Percentiles rank a stretch among this genome's conserved stretches.
Conservation (phyloP, 2,797 vertebrate genomes). For the Leptodactylus fallax region DNA sequence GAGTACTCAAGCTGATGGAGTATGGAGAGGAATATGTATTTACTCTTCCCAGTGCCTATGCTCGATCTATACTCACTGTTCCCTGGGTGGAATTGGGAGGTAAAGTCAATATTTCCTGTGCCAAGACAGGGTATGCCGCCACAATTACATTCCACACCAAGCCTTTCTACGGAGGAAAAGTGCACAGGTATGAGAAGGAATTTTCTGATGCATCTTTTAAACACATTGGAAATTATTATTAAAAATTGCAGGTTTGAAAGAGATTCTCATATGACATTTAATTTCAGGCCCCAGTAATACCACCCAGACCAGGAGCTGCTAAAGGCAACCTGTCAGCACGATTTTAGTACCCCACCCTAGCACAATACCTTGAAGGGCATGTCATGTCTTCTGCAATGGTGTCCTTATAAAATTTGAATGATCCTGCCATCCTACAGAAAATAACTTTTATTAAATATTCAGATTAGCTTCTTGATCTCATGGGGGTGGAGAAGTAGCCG, state of each 20-base stretch:
- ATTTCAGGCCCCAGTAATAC: too few relatives aligned
- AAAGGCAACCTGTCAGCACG: too few relatives aligned
- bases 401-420: too few relatives aligned
- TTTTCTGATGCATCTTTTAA: not conserved
- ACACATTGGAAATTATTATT: not conserved
- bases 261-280: not conserved
- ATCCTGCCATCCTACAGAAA: too few relatives aligned
- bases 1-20: conserved; percentile 87
- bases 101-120: conserved; percentile 90
- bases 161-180: conserved; percentile 94
- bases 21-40: conserved; percentile 93
- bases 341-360: too few relatives aligned
- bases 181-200: conserved; percentile 86
- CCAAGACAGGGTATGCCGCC: conserved; percentile 89
- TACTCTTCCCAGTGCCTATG: conserved; percentile 93
- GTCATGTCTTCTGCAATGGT: too few relatives aligned
- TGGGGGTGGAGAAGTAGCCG: too few relatives aligned
- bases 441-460: too few relatives aligned
- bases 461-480: too few relatives aligned
- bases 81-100: conserved; percentile 97
- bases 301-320: too few relatives aligned
- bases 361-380: too few relatives aligned
- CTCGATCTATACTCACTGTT: conserved; percentile 94
- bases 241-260: not conserved
- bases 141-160: conserved; percentile 94